phyloP scores from a whole-genome alignment of 2,113 vertebrate species.

The human region DNA sequence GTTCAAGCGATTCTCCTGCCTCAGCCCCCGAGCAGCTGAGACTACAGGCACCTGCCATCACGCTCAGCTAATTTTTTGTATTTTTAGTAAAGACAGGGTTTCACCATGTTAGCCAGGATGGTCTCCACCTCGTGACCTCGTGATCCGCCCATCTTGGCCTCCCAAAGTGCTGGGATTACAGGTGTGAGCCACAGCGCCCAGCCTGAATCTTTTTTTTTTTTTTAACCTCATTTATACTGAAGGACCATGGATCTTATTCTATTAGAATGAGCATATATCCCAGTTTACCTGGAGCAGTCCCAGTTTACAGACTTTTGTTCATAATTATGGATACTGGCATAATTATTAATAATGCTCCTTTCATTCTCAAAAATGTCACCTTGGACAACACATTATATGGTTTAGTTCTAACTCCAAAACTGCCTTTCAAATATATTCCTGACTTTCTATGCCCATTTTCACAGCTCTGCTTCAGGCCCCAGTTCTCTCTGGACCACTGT shows the following conservation, averaged over 20 bases:
- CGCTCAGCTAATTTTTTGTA: too few relatives aligned
- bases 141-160: too few relatives aligned
- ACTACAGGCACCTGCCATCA: too few relatives aligned
- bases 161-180: too few relatives aligned
- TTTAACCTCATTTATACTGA: too few relatives aligned
- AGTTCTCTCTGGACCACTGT: background rate
- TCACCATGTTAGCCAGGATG: too few relatives aligned
- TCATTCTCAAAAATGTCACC: background rate
- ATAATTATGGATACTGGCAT: background rate
- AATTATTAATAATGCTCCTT: background rate
- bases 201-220: too few relatives aligned
- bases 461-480: background rate
- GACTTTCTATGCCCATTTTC: background rate
- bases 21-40: too few relatives aligned
- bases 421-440: slow-evolving; percentile 12
- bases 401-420: background rate
- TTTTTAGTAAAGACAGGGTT: too few relatives aligned
- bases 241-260: background rate
- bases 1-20: too few relatives aligned
- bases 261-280: background rate
- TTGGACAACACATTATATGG: background rate
- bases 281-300: background rate
- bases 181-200: too few relatives aligned
- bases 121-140: too few relatives aligned
- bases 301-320: background rate